phyloP scores from a whole-genome alignment of 2,113 vertebrate genomes.

The Pteruthius melanotis region DNA sequence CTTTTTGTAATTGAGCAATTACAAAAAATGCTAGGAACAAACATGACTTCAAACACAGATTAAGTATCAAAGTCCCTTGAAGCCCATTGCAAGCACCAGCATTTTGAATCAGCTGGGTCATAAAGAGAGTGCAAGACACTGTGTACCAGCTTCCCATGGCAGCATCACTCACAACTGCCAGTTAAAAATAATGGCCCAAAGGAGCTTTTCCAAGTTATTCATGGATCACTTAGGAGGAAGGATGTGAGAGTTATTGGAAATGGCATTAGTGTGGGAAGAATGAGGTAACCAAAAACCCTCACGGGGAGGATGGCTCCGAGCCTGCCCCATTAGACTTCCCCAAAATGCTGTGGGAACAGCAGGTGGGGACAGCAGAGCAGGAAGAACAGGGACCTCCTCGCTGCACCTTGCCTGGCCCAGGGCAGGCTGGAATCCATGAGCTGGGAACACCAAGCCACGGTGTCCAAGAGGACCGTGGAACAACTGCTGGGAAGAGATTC shows the following conservation, averaged over 20 bases:
- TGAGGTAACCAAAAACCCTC: neutral
- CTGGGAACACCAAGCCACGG: neutral
- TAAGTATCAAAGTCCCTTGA: neutral
- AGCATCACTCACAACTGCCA: neutral
- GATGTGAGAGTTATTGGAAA: neutral
- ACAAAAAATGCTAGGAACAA: neutral
- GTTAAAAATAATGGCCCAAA: neutral
- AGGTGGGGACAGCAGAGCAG: neutral
- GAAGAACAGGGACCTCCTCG: accelerated
- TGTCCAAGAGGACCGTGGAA: neutral
- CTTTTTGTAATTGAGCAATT: neutral
- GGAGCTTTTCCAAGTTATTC: neutral
- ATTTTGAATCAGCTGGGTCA: neutral
- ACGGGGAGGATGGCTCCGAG: accelerated
- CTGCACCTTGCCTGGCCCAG: neutral
- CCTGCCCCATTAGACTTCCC: neutral
- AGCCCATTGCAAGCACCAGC: neutral
- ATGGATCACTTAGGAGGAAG: neutral
- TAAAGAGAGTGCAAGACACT: neutral
- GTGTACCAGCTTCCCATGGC: neutral
- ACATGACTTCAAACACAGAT: neutral
- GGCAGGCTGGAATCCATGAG: neutral
- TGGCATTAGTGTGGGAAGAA: neutral
- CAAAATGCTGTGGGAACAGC: neutral
- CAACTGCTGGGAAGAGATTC: neutral